Evolutionary conservation across 2,113 vertebrate genomes (phyloP).

Genomic region (human (Homo sapiens)): DNA sequence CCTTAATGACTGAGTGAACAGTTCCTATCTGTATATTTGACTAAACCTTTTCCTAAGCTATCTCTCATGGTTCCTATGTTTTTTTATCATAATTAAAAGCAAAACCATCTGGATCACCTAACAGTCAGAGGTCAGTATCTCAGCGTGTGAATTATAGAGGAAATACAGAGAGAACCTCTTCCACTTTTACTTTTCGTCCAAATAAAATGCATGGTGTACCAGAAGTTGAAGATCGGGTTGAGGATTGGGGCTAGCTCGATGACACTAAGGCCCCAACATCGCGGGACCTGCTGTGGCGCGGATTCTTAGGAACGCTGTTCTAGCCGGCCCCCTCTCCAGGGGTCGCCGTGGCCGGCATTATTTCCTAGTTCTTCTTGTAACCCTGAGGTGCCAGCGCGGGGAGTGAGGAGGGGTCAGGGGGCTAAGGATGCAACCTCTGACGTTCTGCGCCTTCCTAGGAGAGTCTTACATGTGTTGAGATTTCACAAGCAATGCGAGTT

Average conservation of each 20-base stretch:
- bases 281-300: neutral
- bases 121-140: conserved; percentile 31
- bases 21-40: conserved; percentile 84
- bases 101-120: conserved; percentile 69
- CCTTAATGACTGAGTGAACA: conserved; percentile 71
- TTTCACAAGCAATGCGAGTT: neutral
- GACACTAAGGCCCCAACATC: neutral
- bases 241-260: neutral
- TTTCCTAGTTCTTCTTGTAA: neutral
- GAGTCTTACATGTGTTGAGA: neutral
- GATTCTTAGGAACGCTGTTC: neutral
- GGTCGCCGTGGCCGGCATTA: neutral
- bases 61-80: conserved; percentile 73
- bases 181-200: neutral
- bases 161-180: neutral
- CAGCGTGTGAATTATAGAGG: conserved; percentile 32
- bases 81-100: conserved; percentile 78
- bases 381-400: conserved; percentile 15
- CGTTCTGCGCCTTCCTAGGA: conserved; percentile 1
- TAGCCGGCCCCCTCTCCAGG: neutral
- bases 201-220: conserved; percentile 28
- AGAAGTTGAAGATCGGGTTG: neutral
- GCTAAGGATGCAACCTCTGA: neutral
- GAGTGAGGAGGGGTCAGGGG: neutral
- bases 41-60: conserved; percentile 76